Evolutionary conservation across 2,888 invertebrate species (phyloP), one percentile per base, ranked within the genome.

Genomic region (Trachelus tabidus): DNA sequence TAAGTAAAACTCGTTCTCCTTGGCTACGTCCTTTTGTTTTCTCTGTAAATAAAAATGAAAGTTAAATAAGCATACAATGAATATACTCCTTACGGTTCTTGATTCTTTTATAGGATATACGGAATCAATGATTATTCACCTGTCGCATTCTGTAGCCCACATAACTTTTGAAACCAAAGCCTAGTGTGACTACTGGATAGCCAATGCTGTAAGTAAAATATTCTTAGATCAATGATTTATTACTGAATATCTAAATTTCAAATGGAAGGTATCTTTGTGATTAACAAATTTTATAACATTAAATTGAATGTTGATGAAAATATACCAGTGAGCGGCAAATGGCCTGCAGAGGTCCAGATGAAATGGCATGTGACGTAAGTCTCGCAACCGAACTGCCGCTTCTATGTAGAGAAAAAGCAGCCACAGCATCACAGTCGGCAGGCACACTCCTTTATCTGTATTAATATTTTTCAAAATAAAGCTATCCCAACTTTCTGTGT

Each of bases 291-390:
- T 34, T 12, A 40, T 23, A 33, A 23, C 37, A 77, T 33, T 11
- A 31, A 40, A 75, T 23, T 34, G 15, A 77, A 56, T 34, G 15
- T 75, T 2, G 40, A 73, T 37, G 76, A 30, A 75, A 80, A 89
- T 94, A 92, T 94, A 97, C 95, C 98, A 98, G 93, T 99, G 98
- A 84, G 98, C 98, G 86, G 98, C 98, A 92, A 99, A 98, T 85
- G 98, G 98, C 92, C 98, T 94, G 93, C 97, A 98, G 87, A 98
- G 94, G 93, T 97, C 98, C 90, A 97, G 93, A 91, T 97, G 96
- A 89, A 95, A 95, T 81, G 97, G 96, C 93, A 96, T 94, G 92
- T 96, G 96, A 87, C 96, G 95, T 89, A 96, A 93, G 92, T 96
- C 96, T 90, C 96, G 94, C 91, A 97, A 94, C 90, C 98, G 94